Conservation (phyloP, 2,797 vertebrate species). For the Leontopithecus rosalia region DNA sequence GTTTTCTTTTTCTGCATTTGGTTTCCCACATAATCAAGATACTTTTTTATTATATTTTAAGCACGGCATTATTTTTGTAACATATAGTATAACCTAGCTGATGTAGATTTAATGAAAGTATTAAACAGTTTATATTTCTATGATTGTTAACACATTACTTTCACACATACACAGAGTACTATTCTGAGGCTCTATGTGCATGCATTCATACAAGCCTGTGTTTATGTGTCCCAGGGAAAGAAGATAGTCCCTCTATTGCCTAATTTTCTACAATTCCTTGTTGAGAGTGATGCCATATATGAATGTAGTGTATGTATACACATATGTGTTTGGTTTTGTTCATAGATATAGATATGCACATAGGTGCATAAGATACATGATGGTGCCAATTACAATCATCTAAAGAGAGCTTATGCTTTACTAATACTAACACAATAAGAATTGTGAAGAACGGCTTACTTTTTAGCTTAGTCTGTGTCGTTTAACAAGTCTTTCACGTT, state of each 20-base stretch:
- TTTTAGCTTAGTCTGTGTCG: neutral
- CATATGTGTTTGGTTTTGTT: neutral
- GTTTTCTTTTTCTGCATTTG: constrained; percentile 67
- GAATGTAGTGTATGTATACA: neutral
- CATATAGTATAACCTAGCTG: constrained; percentile 61
- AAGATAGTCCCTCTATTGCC: neutral
- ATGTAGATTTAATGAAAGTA: constrained; percentile 42
- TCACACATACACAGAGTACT: neutral
- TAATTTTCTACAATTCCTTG: neutral
- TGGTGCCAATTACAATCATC: neutral
- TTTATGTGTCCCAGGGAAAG: neutral
- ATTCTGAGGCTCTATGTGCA: neutral
- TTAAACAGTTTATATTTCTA: constrained; percentile 48
- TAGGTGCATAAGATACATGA: neutral
- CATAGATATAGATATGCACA: neutral
- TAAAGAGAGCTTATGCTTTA: neutral
- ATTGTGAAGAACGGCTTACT: neutral
- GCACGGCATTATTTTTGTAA: constrained; percentile 74
- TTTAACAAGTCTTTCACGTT: neutral
- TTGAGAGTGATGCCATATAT: neutral
- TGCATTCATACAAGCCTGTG: neutral
- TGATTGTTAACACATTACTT: neutral
- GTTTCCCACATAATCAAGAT: constrained; percentile 69
- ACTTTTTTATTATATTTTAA: constrained; percentile 70
- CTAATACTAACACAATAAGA: constrained; percentile 29